A percentile compares a stretch with the other conserved stretches of the same genome.
Evolutionary conservation across 2,113 vertebrate species (phyloP).

Genomic region (Leptodactylus fuscus): DNA sequence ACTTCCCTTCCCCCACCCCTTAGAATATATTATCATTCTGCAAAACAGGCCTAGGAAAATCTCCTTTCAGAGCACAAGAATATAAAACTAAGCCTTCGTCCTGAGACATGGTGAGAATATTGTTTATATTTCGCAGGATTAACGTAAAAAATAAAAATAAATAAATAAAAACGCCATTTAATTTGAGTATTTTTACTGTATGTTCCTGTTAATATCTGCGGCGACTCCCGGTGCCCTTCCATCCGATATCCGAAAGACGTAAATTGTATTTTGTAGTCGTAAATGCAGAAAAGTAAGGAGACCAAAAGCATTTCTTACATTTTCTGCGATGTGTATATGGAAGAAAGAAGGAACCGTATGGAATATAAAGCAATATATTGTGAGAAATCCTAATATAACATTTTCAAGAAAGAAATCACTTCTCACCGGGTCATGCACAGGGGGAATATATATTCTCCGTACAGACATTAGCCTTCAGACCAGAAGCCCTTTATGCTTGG

Average conservation of each 20-base stretch:
- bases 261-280: background rate
- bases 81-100: too few relatives aligned
- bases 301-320: background rate
- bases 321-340: conserved; percentile 5
- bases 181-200: background rate
- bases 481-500: conserved; percentile 31
- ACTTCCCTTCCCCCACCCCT: background rate
- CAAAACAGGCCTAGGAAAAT: too few relatives aligned
- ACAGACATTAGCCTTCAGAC: conserved; percentile 44
- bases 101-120: too few relatives aligned
- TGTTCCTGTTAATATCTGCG: background rate
- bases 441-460: conserved; percentile 48
- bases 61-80: too few relatives aligned
- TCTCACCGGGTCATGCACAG: conserved; percentile 32
- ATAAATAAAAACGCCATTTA: background rate
- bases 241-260: background rate
- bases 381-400: conserved; percentile 38
- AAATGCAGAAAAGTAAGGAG: background rate
- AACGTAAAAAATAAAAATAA: too few relatives aligned
- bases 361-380: conserved; percentile 14
- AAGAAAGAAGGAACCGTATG: background rate
- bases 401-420: conserved; percentile 38
- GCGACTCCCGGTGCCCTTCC: background rate
- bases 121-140: too few relatives aligned
- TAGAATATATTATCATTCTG: too few relatives aligned